Evolutionary conservation across 2,888 invertebrate genomes (phyloP), one percentile per base, ranked within the genome.

Genomic region (Melipona bicolor): DNA sequence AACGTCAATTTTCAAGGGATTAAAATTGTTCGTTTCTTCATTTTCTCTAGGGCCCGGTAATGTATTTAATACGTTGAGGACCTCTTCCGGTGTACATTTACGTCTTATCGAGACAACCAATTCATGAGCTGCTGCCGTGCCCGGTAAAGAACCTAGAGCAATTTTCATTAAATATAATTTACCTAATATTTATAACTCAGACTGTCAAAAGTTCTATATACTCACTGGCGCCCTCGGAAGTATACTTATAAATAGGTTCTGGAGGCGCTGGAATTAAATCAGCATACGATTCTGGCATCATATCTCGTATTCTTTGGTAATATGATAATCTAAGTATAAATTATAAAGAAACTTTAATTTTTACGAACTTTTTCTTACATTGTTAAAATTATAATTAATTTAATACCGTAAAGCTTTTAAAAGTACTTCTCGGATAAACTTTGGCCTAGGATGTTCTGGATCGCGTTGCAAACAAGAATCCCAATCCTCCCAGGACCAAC

Each of bases 401-500:
- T 24, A 54, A 70, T 94, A 98, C 98, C 99, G 97, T 91, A 99
- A 96, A 92, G 97, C 97, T 94, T 98, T 98, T 59, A 97, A 96
- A 79, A 99, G 96, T 27, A 98, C 98, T 95, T 99, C 99, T 87
- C 97, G 96, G 77, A 99, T 97, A 94, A 99, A 99, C 93, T 98
- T 97, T 1, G 99, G 98, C 90, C 98, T 97, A 0, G 99, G 99
- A 95, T 98, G 98, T 92, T 99, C 98, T 1, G 96, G 94, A 93
- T 98, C 98, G 43, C 98, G 95, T 87, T 97, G 96, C n/a, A 98
- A 95, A 91, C 98, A 98, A 21, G 97, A 97, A 92, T 97, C 97
- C 98, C 98, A 98, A 93, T 98, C 98, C 89, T 98, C 98, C 99
- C 99, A 99, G 3, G 98, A 98, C 99, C 99, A 99, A 76, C 99